phyloP scores from a whole-genome alignment of 2,797 vertebrate species.

The Danio tinwini region DNA sequence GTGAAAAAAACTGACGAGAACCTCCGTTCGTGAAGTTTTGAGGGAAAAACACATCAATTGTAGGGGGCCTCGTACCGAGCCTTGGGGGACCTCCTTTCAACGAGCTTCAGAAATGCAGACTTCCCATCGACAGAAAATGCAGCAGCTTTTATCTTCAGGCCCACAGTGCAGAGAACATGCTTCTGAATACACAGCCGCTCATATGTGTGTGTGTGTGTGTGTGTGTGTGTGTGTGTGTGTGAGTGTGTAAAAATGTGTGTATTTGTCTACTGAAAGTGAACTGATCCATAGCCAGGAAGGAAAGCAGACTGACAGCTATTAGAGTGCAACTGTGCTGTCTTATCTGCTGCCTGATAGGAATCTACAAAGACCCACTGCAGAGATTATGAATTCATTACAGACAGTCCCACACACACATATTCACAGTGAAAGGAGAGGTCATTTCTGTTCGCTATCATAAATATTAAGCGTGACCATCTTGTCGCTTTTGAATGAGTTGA shows the following conservation, averaged over 20 bases:
- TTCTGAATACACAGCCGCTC: conserved; percentile 18
- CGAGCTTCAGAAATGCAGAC: conserved; percentile 53
- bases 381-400: conserved; percentile 83
- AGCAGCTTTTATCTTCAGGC: conserved; percentile 56
- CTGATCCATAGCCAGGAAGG: conserved; percentile 56
- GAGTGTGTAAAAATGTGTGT: conserved; percentile 15
- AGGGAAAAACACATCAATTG: conserved; percentile 38
- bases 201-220: neutral
- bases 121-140: conserved; percentile 57
- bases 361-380: conserved; percentile 77
- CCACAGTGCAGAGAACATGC: conserved; percentile 62
- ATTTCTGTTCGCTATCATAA: conserved; percentile 27
- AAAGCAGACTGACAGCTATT: conserved; percentile 75
- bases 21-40: conserved; percentile 14
- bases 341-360: conserved; percentile 79
- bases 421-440: conserved; percentile 48
- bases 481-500: neutral
- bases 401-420: conserved; percentile 65
- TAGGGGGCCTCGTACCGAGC: conserved; percentile 40
- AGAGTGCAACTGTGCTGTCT: conserved; percentile 74
- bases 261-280: conserved; percentile 20
- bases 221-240: neutral
- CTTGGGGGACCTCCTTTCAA: conserved; percentile 52
- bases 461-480: conserved; percentile 28
- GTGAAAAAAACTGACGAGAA: conserved; percentile 3